These are phyloP conservation scores for Caenorhabditis wallacei DNA, from an alignment of 2,888 invertebrate genomes.

Conservation along the genomic window DNA sequence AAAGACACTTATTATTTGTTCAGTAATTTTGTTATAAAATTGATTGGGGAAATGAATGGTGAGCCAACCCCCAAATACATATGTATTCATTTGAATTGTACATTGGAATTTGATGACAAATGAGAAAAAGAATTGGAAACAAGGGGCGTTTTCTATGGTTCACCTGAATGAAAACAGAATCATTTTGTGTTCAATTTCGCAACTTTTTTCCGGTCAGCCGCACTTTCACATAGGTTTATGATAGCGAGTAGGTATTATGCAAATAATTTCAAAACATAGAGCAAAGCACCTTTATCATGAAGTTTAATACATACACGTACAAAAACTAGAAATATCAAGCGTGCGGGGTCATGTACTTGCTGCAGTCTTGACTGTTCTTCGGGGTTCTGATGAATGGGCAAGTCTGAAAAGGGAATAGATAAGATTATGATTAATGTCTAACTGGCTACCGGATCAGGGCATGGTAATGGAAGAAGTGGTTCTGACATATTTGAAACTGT, in stretches of 20 bases:
- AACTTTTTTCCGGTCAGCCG: slow-evolving; percentile 27
- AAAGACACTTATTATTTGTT: slow-evolving; percentile 33
- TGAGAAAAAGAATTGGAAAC: background rate
- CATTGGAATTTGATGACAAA: background rate
- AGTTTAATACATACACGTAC: slow-evolving; percentile 32
- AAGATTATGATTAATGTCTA: background rate
- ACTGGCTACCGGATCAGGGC: slow-evolving; percentile 78
- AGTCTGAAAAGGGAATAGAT: slow-evolving; percentile 53
- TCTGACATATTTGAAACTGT: slow-evolving; percentile 67
- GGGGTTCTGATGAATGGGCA: slow-evolving; percentile 75
- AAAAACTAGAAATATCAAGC: slow-evolving; percentile 27
- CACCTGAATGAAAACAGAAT: background rate
- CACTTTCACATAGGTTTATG: slow-evolving; percentile 10
- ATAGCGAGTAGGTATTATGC: slow-evolving; percentile 30
- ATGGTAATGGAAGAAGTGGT: slow-evolving; percentile 67
- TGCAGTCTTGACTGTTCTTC: slow-evolving; percentile 72
- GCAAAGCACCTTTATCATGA: background rate
- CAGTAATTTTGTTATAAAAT: slow-evolving; percentile 33
- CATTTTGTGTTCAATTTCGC: slow-evolving; percentile 30
- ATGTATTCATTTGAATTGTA: background rate
- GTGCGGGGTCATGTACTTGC: slow-evolving; percentile 70
- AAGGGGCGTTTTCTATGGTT: background rate
- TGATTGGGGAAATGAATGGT: slow-evolving; percentile 19
- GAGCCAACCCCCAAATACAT: background rate
- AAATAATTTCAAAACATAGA: slow-evolving; percentile 20